phyloP scores from a whole-genome alignment of 2,888 invertebrate genomes.

The Eristalis arbustorum region DNA sequence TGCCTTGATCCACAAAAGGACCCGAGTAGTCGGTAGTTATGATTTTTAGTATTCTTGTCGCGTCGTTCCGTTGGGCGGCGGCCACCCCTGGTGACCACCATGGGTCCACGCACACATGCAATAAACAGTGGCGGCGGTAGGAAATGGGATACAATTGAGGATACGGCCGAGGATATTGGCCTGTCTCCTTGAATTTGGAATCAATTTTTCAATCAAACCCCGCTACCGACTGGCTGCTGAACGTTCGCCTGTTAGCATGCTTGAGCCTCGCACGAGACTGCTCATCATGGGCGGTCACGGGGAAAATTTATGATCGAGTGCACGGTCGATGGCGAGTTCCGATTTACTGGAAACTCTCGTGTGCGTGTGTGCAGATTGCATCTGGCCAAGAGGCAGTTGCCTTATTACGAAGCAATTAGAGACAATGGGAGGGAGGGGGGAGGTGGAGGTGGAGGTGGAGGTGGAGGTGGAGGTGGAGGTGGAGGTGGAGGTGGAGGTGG shows the following conservation, averaged over 20 bases:
- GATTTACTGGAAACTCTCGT: not conserved
- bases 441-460: not conserved
- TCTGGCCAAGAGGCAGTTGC: not conserved
- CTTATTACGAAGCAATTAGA: not conserved
- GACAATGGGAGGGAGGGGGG: not conserved
- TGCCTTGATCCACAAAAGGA: slow-evolving; percentile 10
- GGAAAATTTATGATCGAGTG: slow-evolving; percentile 3
- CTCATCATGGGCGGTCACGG: slow-evolving; percentile 11
- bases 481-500: not conserved
- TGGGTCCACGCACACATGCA: slow-evolving; percentile 30
- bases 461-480: not conserved
- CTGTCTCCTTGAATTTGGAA: slow-evolving; percentile 46
- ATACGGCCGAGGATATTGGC: slow-evolving; percentile 44
- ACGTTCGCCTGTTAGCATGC: not conserved
- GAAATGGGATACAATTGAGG: slow-evolving; percentile 50
- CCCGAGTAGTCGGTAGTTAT: slow-evolving; percentile 48
- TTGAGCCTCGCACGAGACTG: not conserved
- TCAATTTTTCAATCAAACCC: slow-evolving; percentile 60
- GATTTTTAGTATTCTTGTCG: slow-evolving; percentile 64
- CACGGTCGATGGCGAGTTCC: slow-evolving; percentile 5
- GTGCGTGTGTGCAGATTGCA: not conserved
- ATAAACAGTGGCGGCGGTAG: slow-evolving; percentile 7
- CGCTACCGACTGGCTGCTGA: slow-evolving; percentile 12
- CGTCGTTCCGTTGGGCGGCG: slow-evolving; percentile 36
- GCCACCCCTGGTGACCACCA: slow-evolving; percentile 21